Conservation (phyloP, 2,888 invertebrate species). For the Euplagia quadripunctaria region DNA sequence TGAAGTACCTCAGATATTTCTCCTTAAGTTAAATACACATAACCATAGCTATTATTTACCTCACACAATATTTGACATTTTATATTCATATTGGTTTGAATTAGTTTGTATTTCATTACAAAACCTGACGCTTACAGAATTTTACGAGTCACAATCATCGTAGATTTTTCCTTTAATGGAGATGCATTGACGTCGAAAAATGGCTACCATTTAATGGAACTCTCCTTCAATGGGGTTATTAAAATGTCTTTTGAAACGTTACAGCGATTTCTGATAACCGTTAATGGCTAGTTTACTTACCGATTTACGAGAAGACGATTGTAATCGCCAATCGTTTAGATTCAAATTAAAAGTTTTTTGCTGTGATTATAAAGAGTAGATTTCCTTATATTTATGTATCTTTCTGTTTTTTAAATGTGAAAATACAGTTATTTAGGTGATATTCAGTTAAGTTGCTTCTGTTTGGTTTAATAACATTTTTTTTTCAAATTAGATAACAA, state of each 20-base stretch:
- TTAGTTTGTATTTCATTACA: neutral
- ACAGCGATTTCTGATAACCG: slow-evolving; percentile 60
- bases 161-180: slow-evolving; percentile 67
- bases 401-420: neutral
- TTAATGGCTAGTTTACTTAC: slow-evolving; percentile 52
- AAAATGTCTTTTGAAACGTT: slow-evolving; percentile 72
- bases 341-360: slow-evolving; percentile 28
- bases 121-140: slow-evolving; percentile 39
- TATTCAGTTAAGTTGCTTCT: neutral
- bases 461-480: too few species aligned
- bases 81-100: too few species aligned
- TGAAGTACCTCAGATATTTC: too few species aligned
- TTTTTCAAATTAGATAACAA: too few species aligned
- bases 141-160: slow-evolving; percentile 70
- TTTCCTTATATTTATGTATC: neutral
- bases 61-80: too few species aligned
- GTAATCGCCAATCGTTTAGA: slow-evolving; percentile 24
- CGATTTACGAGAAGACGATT: slow-evolving; percentile 29
- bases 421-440: neutral
- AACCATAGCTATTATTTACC: too few species aligned
- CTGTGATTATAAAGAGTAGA: slow-evolving; percentile 16
- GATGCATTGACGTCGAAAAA: slow-evolving; percentile 68
- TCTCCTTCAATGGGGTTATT: slow-evolving; percentile 68
- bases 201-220: slow-evolving; percentile 64
- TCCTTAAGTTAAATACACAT: too few species aligned